Conservation (phyloP, 2,797 vertebrate genomes). For the Florisuga fusca region DNA sequence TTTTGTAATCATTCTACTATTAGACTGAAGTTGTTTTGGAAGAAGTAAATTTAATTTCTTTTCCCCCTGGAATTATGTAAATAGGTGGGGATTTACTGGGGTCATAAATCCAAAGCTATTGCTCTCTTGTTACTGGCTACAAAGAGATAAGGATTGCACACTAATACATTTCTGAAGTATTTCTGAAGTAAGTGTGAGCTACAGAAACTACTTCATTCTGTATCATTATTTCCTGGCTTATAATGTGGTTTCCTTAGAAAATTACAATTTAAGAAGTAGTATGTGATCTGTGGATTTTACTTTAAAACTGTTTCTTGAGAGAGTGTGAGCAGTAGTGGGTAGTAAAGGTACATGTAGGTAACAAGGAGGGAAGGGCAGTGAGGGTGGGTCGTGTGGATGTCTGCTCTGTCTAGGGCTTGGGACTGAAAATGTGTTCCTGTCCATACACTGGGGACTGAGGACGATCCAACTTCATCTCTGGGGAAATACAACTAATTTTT, state of each 20-base stretch:
- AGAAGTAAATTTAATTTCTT: neutral
- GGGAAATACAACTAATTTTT: neutral
- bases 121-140: neutral
- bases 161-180: neutral
- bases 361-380: neutral
- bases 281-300: neutral
- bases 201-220: neutral
- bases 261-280: neutral
- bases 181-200: neutral
- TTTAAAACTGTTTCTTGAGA: neutral
- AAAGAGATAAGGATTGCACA: neutral
- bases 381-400: neutral
- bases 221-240: neutral
- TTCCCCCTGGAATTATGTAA: neutral
- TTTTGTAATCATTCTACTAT: neutral
- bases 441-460: neutral
- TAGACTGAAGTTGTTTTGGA: neutral
- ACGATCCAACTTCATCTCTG: neutral
- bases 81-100: neutral
- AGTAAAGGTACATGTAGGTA: neutral
- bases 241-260: neutral
- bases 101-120: neutral
- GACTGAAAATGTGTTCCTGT: neutral
- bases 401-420: neutral
- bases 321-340: neutral